These are phyloP conservation scores for Pocillopora damicornis DNA, from an alignment of 64 coral and sea anemone species.

Conservation along the genomic window DNA sequence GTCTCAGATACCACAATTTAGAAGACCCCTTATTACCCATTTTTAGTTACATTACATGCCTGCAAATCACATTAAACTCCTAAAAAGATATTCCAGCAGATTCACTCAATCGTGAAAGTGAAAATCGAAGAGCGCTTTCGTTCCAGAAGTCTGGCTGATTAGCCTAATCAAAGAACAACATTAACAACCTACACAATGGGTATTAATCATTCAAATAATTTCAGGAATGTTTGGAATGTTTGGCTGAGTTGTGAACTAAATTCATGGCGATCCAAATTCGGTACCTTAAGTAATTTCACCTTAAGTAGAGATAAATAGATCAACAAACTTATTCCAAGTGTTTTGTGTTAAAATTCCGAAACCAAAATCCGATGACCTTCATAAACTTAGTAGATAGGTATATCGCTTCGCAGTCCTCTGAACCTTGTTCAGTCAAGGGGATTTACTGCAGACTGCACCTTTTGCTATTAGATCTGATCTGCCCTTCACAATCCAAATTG, in stretches of 20 bases:
- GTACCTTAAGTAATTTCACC: neutral
- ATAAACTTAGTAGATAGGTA: no score
- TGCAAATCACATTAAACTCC: neutral
- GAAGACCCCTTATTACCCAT: neutral
- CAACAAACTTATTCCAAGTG: neutral
- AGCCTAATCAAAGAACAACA: conserved; percentile 25
- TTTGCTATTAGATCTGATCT: no score
- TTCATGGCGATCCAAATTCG: neutral
- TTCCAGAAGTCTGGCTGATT: conserved; percentile 24
- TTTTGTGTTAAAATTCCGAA: neutral
- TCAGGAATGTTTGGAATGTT: conserved; percentile 20
- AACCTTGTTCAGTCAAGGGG: no score
- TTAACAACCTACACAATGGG: neutral
- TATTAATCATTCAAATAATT: conserved; percentile 4
- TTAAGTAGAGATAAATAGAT: neutral
- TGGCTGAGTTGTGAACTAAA: neutral
- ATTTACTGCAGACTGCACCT: no score
- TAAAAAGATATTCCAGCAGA: neutral
- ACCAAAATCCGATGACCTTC: no score
- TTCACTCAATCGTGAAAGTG: conserved; percentile 1
- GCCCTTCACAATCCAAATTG: no score
- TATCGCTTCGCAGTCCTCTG: no score
- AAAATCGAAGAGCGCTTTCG: neutral
- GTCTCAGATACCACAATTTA: conserved; percentile 4
- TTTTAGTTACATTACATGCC: neutral